Evolutionary conservation across 2,888 invertebrate genomes (phyloP).

Genomic region (Aphrophora alni): DNA sequence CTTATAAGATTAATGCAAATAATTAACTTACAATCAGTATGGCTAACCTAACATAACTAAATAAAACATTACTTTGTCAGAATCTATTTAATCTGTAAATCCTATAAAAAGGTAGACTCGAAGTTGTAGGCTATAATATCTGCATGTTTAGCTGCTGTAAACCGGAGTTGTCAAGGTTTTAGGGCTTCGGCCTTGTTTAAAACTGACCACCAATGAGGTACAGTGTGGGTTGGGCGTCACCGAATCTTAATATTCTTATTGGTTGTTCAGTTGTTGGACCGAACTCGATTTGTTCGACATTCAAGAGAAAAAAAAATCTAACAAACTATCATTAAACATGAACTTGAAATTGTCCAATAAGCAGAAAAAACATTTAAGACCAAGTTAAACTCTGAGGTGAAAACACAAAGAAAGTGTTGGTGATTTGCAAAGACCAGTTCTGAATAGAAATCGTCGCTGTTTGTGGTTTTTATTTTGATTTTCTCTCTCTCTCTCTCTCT

Average conservation of each 20-base stretch:
- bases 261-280: neutral
- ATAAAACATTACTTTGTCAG: too few species aligned
- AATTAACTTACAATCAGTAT: too few species aligned
- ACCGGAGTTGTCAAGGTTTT: neutral
- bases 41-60: neutral
- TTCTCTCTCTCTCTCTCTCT: neutral
- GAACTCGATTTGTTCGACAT: neutral
- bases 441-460: neutral
- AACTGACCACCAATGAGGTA: neutral
- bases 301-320: neutral
- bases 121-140: too few species aligned
- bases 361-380: neutral
- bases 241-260: conserved; percentile 2
- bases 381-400: neutral
- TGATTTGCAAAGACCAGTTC: neutral
- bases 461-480: neutral
- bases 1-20: too few species aligned
- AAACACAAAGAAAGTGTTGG: neutral
- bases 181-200: neutral
- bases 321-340: neutral
- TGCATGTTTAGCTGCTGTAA: neutral
- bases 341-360: neutral
- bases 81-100: too few species aligned
- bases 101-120: too few species aligned
- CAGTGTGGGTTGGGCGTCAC: neutral